Percentiles rank a stretch among this genome's conserved stretches.
These are phyloP conservation scores for Drosophila nigromelanica DNA, from an alignment of 1,140 invertebrate genomes.

Conservation along the genomic window DNA sequence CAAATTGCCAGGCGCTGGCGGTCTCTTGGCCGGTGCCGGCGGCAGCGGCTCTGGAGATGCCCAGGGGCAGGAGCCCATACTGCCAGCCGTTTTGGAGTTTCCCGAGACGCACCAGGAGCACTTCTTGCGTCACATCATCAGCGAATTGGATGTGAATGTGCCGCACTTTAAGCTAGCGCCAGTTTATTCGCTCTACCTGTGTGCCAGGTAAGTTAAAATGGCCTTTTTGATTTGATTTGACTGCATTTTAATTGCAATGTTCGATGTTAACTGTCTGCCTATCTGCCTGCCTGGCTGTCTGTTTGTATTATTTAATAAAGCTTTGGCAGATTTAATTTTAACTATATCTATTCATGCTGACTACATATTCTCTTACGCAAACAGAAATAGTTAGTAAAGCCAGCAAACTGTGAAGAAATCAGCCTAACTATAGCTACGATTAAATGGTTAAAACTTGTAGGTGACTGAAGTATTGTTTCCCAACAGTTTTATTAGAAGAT, in stretches of 20 bases:
- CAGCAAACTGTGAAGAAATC: no score
- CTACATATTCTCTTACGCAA: no score
- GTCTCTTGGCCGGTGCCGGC: slow-evolving; percentile 51
- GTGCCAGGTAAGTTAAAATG: slow-evolving; percentile 86
- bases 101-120: slow-evolving; percentile 96
- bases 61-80: slow-evolving; percentile 92
- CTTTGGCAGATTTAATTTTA: no score
- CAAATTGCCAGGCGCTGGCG: slow-evolving; percentile 65
- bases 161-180: slow-evolving; percentile 95
- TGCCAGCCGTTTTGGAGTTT: slow-evolving; percentile 97
- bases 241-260: neutral
- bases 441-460: no score
- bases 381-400: no score
- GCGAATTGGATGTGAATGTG: slow-evolving; percentile 93
- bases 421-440: no score
- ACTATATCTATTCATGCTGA: no score
- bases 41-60: slow-evolving; percentile 60
- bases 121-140: slow-evolving; percentile 94
- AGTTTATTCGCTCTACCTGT: slow-evolving; percentile 97
- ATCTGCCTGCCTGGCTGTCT: slow-evolving; percentile 11
- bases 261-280: slow-evolving; percentile 5
- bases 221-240: neutral
- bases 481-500: no score
- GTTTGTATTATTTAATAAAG: neutral
- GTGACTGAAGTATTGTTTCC: no score